phyloP scores from a whole-genome alignment of 2,888 invertebrate genomes.

The Pseudoips prasinana region DNA sequence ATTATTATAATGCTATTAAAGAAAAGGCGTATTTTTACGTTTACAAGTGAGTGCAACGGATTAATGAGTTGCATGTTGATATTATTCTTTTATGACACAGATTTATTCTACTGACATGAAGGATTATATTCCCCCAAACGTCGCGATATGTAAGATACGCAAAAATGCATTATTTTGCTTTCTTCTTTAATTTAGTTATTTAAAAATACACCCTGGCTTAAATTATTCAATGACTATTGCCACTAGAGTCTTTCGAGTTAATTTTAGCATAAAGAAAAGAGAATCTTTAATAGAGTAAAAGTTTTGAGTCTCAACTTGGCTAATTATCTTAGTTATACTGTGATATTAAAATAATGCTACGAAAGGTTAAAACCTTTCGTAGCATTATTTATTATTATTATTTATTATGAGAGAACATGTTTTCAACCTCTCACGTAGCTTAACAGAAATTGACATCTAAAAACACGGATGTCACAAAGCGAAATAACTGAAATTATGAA shows the following conservation, averaged over 20 bases:
- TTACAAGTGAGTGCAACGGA: not conserved
- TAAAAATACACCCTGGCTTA: not conserved
- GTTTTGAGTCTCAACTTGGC: no score
- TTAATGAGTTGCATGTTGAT: not conserved
- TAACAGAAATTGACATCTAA: not conserved
- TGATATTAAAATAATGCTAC: not conserved
- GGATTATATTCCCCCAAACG: no score
- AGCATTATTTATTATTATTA: not conserved
- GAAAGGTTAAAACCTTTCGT: not conserved
- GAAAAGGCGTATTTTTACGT: slow-evolving; percentile 7
- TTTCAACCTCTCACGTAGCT: not conserved
- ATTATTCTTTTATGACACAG: not conserved
- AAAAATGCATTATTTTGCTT: not conserved
- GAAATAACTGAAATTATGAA: not conserved
- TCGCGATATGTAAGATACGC: no score
- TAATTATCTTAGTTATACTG: no score
- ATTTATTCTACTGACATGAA: no score
- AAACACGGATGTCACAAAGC: no score
- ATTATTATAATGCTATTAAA: slow-evolving; percentile 31
- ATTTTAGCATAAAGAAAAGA: not conserved
- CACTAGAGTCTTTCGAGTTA: not conserved
- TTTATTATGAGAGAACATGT: not conserved
- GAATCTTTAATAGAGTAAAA: not conserved
- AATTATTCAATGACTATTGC: not conserved
- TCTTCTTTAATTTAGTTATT: not conserved